These are phyloP conservation scores for Xestoiulus laeticollis DNA, from an alignment of 2,888 invertebrate genomes.

Conservation along the genomic window DNA sequence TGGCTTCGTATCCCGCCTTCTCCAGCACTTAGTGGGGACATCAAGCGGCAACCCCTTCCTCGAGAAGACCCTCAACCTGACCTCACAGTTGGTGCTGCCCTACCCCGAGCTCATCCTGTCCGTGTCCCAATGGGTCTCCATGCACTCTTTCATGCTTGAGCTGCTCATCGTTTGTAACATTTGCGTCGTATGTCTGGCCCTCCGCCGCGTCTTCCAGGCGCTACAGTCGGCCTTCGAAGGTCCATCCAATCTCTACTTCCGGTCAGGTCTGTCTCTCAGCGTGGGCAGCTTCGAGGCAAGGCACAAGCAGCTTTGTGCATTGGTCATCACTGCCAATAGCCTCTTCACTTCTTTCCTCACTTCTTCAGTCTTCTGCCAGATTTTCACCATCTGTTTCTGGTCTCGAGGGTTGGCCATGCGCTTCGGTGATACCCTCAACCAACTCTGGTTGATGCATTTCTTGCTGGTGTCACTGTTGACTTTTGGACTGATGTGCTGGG, in stretches of 20 bases:
- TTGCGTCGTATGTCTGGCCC: background rate
- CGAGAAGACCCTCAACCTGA: background rate
- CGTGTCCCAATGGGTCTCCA: background rate
- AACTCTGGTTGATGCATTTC: conserved; percentile 31
- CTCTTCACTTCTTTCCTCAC: conserved; percentile 2
- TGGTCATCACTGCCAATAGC: background rate
- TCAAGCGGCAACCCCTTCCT: background rate
- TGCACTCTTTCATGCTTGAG: conserved; percentile 8
- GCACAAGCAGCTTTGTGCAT: background rate
- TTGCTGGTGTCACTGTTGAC: background rate
- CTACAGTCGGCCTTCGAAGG: background rate
- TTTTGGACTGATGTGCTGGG: conserved; percentile 15
- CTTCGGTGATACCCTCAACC: background rate
- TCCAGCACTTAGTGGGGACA: background rate
- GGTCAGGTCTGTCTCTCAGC: background rate
- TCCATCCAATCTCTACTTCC: background rate
- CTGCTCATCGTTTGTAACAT: background rate
- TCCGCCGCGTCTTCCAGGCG: conserved; percentile 5
- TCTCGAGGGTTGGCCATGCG: background rate
- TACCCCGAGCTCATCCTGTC: background rate
- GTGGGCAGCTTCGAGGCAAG: background rate
- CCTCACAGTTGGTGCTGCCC: background rate
- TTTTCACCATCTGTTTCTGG: conserved; percentile 47
- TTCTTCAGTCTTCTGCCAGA: background rate
- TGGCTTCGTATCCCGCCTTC: background rate